Percentiles rank a stretch among this genome's conserved stretches.
These are phyloP conservation scores for Avahi laniger DNA, from an alignment of 2,797 vertebrate genomes.

Conservation along the genomic window DNA sequence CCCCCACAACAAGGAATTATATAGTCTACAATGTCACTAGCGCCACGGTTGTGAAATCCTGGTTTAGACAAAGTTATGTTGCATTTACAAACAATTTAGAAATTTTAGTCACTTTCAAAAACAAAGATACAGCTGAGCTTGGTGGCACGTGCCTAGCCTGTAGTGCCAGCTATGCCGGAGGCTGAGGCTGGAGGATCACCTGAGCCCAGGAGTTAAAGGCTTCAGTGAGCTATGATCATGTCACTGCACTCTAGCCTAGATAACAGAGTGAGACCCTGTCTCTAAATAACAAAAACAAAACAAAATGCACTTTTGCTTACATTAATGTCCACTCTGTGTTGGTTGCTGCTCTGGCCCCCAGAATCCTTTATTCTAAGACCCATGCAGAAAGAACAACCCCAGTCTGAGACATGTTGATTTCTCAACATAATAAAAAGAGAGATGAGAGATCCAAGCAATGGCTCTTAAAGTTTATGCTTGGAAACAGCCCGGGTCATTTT, in stretches of 20 bases:
- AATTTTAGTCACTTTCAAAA: background rate
- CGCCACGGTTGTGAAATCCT: background rate
- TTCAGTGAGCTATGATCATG: too few species aligned
- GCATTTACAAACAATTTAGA: background rate
- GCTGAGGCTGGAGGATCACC: too few species aligned
- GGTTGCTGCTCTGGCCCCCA: background rate
- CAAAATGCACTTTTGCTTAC: background rate
- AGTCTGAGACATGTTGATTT: background rate
- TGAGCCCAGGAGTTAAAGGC: too few species aligned
- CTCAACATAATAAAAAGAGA: background rate
- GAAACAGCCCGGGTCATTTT: background rate
- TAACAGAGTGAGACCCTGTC: too few species aligned
- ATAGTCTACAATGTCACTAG: background rate
- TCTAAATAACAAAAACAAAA: too few species aligned
- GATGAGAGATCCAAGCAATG: background rate
- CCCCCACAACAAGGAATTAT: background rate
- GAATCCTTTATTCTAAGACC: background rate
- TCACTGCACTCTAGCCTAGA: too few species aligned
- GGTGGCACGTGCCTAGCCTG: too few species aligned
- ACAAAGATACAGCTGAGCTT: too few species aligned
- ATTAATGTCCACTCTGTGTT: background rate
- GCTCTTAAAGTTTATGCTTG: background rate
- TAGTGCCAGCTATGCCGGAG: too few species aligned
- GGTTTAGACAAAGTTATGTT: background rate
- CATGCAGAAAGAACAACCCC: background rate